These are phyloP conservation scores for Sericinus montela DNA, from an alignment of 2,888 invertebrate genomes.

Conservation along the genomic window DNA sequence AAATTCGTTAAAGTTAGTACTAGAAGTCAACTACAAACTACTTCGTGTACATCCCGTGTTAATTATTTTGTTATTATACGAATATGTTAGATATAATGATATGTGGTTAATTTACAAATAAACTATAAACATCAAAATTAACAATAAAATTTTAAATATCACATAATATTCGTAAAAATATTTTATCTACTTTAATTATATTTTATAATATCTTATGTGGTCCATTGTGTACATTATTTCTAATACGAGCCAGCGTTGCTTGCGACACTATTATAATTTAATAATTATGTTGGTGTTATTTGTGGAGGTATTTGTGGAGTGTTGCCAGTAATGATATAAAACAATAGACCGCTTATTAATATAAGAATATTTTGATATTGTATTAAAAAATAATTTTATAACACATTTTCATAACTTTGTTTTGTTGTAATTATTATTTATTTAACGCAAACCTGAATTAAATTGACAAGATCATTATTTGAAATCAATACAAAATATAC, in stretches of 20 bases:
- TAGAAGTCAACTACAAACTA: not conserved
- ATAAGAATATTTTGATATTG: too few relatives aligned
- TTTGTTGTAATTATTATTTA: too few relatives aligned
- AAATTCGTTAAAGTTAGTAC: too few relatives aligned
- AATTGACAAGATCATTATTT: too few relatives aligned
- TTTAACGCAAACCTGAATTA: too few relatives aligned
- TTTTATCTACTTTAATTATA: conserved; percentile 44
- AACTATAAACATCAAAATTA: conserved; percentile 59
- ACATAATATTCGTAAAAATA: conserved; percentile 73
- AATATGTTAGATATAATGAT: conserved; percentile 67
- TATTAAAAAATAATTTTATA: too few relatives aligned
- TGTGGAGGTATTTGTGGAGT: not conserved
- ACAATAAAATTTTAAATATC: conserved; percentile 69
- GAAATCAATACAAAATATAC: too few relatives aligned
- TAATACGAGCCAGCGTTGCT: conserved; percentile 44
- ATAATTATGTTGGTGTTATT: not conserved
- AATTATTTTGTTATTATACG: not conserved
- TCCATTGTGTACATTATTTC: conserved; percentile 55
- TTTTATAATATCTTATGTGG: conserved; percentile 64
- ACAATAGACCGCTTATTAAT: not conserved
- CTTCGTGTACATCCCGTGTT: not conserved
- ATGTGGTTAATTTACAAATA: conserved; percentile 68
- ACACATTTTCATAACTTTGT: too few relatives aligned
- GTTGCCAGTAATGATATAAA: not conserved
- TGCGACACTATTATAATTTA: not conserved